Percentiles rank a stretch among this genome's conserved stretches.
These are phyloP conservation scores for Epicauta chinensis DNA, from an alignment of 1,140 invertebrate species.

Conservation along the genomic window DNA sequence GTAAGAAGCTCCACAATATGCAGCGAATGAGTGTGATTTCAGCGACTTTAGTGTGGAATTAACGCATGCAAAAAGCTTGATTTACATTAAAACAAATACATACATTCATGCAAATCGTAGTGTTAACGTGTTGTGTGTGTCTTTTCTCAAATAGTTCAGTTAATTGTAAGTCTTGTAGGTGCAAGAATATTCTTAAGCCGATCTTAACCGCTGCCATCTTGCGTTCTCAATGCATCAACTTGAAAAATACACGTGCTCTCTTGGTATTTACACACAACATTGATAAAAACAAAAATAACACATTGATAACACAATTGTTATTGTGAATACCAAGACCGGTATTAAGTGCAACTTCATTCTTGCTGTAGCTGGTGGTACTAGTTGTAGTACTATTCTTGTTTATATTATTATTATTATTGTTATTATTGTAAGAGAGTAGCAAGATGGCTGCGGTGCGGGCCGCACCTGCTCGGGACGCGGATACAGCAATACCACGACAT, in stretches of 20 bases:
- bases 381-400: background rate
- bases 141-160: too few relatives aligned
- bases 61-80: too few relatives aligned
- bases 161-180: too few relatives aligned
- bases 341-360: too few relatives aligned
- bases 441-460: conserved; percentile 82
- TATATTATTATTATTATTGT: too few relatives aligned
- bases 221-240: conserved; percentile 21
- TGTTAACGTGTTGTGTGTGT: too few relatives aligned
- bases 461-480: conserved; percentile 78
- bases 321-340: conserved; percentile 9
- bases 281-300: background rate
- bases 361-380: background rate
- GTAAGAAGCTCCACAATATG: too few relatives aligned
- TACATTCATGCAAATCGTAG: too few relatives aligned
- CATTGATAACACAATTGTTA: too few relatives aligned
- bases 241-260: background rate
- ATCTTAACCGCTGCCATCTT: conserved; percentile 31
- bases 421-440: conserved; percentile 82
- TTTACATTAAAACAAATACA: too few relatives aligned
- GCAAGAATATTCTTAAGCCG: conserved; percentile 1
- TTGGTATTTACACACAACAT: background rate
- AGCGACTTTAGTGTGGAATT: too few relatives aligned
- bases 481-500: conserved; percentile 51
- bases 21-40: too few relatives aligned